Conservation (phyloP, 2,113 vertebrate species). For the Centropristis striata region DNA sequence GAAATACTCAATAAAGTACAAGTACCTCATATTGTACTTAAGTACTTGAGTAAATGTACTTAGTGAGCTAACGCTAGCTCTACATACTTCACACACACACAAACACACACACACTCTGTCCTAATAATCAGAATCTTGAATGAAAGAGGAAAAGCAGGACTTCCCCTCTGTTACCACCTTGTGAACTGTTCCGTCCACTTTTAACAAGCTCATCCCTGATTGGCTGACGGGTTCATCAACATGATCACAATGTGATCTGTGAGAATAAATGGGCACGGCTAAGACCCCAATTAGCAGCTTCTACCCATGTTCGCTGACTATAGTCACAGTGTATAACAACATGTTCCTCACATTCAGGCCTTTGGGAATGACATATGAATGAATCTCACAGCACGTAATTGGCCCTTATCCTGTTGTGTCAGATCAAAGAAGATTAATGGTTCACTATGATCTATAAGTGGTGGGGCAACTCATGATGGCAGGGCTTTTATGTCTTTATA, state of each 20-base stretch:
- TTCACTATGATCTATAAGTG: constrained; percentile 1
- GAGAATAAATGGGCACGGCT: not conserved
- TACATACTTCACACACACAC: too few species aligned
- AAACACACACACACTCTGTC: too few species aligned
- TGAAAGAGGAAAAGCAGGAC: too few species aligned
- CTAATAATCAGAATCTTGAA: too few species aligned
- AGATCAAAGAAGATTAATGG: not conserved
- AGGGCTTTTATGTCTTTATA: not conserved
- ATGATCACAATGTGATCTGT: not conserved
- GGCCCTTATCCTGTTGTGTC: not conserved
- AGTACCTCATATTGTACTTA: too few species aligned
- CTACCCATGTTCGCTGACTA: not conserved
- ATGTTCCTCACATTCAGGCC: not conserved
- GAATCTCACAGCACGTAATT: not conserved
- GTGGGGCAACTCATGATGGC: not conserved
- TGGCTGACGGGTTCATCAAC: not conserved
- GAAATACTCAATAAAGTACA: too few species aligned
- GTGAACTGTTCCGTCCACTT: not conserved
- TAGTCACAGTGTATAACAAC: not conserved
- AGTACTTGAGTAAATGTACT: too few species aligned
- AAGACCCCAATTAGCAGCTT: not conserved
- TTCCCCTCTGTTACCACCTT: too few species aligned
- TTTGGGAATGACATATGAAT: not conserved
- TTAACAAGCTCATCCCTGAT: not conserved
- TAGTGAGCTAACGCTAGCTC: too few species aligned